Conservation (phyloP, 2,888 invertebrate genomes). For the Tipula vernalis region DNA sequence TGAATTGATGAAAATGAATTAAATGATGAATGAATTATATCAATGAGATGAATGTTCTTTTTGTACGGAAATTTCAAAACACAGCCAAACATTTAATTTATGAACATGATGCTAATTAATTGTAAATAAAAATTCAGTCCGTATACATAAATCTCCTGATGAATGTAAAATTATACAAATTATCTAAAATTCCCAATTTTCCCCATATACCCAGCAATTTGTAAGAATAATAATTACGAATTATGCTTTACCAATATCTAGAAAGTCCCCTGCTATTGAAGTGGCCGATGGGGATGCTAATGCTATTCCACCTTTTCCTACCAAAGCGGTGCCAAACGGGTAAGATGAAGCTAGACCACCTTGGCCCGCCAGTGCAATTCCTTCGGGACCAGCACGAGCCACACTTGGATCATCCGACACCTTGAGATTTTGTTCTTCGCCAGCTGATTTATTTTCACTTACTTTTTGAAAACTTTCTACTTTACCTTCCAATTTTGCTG, state of each 20-base stretch:
- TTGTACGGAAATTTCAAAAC: not conserved
- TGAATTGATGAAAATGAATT: not conserved
- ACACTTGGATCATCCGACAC: constrained; percentile 28
- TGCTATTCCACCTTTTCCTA: constrained; percentile 38
- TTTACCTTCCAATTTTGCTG: constrained; percentile 24
- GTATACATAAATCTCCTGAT: constrained; percentile 5
- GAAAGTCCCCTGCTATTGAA: constrained; percentile 34
- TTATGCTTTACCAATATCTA: constrained; percentile 26
- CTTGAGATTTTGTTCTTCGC: not conserved
- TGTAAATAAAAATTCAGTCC: not conserved
- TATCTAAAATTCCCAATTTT: not conserved
- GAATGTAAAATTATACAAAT: not conserved
- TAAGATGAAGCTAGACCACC: constrained; percentile 39
- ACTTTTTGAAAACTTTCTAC: not conserved
- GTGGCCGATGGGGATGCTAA: constrained; percentile 40
- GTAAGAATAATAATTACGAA: constrained; percentile 18
- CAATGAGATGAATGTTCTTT: not conserved
- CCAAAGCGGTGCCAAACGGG: constrained; percentile 38
- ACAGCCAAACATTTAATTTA: not conserved
- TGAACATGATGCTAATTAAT: not conserved
- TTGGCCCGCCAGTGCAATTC: constrained; percentile 38
- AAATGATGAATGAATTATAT: not conserved
- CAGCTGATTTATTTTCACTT: not conserved
- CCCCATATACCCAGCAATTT: not conserved
- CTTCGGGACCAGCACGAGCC: constrained; percentile 39